These are phyloP conservation scores for Philopedon plagiatum DNA, from an alignment of 2,888 invertebrate genomes.

Conservation along the genomic window DNA sequence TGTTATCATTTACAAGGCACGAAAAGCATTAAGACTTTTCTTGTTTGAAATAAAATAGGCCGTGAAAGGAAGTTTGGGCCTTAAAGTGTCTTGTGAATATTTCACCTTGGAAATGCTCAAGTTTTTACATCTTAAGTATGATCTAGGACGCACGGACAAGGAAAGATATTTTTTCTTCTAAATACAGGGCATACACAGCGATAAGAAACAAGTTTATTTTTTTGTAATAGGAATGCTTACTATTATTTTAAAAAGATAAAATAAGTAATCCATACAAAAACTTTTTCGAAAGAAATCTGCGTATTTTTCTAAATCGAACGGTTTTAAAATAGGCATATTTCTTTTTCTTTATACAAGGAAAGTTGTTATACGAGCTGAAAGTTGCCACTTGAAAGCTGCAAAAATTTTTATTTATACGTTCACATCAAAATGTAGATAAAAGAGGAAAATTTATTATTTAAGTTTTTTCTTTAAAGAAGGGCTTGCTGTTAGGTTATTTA, in stretches of 20 bases:
- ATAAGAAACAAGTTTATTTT: too few species aligned
- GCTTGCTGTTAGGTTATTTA: conserved; percentile 25
- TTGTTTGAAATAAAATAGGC: conserved; percentile 19
- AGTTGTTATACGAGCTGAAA: conserved; percentile 3
- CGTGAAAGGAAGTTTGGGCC: conserved; percentile 5
- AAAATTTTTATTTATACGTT: background rate
- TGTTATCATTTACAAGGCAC: conserved; percentile 15
- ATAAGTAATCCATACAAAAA: too few species aligned
- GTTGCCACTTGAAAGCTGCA: background rate
- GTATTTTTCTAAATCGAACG: conserved; percentile 12
- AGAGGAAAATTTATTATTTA: background rate
- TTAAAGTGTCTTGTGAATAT: background rate
- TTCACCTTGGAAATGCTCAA: background rate
- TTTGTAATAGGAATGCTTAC: too few species aligned
- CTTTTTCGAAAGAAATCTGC: background rate
- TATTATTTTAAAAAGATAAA: too few species aligned
- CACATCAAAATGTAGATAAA: conserved; percentile 3
- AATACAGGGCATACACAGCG: too few species aligned
- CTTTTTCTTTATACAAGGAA: conserved; percentile 3
- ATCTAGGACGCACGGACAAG: background rate
- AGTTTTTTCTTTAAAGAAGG: conserved; percentile 1
- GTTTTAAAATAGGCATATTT: conserved; percentile 11
- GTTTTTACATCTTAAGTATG: background rate
- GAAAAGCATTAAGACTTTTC: conserved; percentile 11
- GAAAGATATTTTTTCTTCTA: too few species aligned